These are phyloP conservation scores for Dipodomys spectabilis DNA, from an alignment of 2,113 vertebrate species.

Conservation along the genomic window DNA sequence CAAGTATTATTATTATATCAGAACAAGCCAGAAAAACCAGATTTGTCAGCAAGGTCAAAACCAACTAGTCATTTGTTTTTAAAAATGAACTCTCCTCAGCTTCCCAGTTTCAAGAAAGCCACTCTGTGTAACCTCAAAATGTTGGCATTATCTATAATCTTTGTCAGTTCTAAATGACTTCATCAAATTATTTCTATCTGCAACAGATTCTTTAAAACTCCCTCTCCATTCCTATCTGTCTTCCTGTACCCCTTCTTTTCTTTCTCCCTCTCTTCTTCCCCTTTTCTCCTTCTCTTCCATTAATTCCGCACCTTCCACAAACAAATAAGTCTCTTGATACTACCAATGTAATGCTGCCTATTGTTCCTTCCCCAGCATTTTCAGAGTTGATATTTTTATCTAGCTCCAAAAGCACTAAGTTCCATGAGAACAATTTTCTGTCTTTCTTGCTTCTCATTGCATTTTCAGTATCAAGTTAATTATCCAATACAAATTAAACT, in stretches of 20 bases:
- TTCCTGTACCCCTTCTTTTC: not conserved
- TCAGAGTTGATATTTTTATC: not conserved
- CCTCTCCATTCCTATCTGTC: not conserved
- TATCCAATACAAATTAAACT: not conserved
- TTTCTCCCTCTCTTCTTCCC: not conserved
- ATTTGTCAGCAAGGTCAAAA: slow-evolving; percentile 7
- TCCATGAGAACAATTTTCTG: not conserved
- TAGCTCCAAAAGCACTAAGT: not conserved
- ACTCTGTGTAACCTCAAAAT: not conserved
- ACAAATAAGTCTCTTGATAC: not conserved
- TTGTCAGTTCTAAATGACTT: slow-evolving; percentile 1
- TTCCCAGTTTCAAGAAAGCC: not conserved
- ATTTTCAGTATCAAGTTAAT: not conserved
- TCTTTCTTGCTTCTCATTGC: not conserved
- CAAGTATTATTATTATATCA: not conserved
- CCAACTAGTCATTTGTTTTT: not conserved
- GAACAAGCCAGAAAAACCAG: not conserved
- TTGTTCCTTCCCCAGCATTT: not conserved
- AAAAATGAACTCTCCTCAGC: not conserved
- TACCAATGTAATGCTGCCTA: not conserved
- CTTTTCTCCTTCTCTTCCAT: not conserved
- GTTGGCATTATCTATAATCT: not conserved
- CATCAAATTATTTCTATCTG: not conserved
- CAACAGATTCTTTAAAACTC: not conserved
- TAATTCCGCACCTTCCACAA: no score